These are phyloP conservation scores for Archilochus colubris DNA, from an alignment of 2,113 vertebrate species.

Conservation along the genomic window DNA sequence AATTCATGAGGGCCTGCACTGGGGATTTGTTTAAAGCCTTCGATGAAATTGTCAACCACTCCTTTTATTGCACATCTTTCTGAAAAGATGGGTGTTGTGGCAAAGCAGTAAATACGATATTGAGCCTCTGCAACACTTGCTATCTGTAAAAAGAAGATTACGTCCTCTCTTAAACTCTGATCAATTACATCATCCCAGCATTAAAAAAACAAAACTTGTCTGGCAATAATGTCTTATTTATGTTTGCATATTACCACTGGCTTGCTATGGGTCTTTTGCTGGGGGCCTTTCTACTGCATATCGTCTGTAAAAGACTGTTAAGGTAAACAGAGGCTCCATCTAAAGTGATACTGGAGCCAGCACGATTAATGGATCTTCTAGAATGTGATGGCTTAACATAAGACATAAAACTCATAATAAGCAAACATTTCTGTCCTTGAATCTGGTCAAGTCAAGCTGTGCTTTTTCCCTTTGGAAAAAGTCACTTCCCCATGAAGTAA, in stretches of 20 bases:
- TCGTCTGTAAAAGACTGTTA: background rate
- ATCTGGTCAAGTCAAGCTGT: background rate
- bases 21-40: conserved; percentile 54
- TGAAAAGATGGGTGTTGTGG: conserved; percentile 41
- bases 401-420: background rate
- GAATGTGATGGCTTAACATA: background rate
- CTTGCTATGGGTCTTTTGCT: background rate
- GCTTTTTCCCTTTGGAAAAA: background rate
- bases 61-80: conserved; percentile 25
- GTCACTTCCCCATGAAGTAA: background rate
- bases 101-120: conserved; percentile 31
- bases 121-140: conserved; percentile 11
- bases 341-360: conserved; percentile 27
- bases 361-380: conserved; percentile 3
- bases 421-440: background rate
- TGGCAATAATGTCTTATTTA: background rate
- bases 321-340: conserved; percentile 6
- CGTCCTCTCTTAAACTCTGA: conserved; percentile 46
- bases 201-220: conserved; percentile 44
- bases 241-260: conserved; percentile 5
- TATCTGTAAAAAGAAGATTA: conserved; percentile 12
- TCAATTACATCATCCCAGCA: conserved; percentile 36
- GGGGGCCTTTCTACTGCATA: background rate
- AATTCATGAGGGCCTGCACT: conserved; percentile 36
- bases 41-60: conserved; percentile 33